Conservation (phyloP, 2,113 vertebrate species). For the Forbesichthys papilliferus region DNA sequence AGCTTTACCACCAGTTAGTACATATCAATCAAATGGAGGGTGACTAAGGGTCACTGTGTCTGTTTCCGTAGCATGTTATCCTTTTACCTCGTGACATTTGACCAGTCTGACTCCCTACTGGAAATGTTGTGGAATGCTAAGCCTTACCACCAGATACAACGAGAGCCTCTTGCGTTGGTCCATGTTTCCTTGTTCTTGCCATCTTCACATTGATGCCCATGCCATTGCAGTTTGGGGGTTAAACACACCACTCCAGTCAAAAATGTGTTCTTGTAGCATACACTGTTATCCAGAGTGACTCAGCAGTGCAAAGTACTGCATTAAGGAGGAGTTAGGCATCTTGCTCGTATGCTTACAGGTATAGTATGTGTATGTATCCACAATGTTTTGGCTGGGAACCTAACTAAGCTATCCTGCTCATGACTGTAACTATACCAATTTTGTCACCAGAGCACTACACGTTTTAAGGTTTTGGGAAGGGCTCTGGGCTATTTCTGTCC, state of each 20-base stretch:
- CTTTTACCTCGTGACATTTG: constrained; percentile 74
- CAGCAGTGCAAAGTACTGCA: not conserved
- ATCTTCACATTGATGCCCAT: not conserved
- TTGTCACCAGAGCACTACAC: constrained; percentile 5
- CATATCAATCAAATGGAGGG: constrained; percentile 36
- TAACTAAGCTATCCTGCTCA: too few relatives aligned
- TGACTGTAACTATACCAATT: too few relatives aligned
- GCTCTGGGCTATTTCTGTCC: constrained; percentile 69
- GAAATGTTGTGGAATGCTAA: constrained; percentile 79
- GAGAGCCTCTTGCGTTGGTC: constrained; percentile 54
- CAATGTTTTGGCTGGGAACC: too few relatives aligned
- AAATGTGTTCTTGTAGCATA: too few relatives aligned
- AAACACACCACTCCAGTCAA: too few relatives aligned
- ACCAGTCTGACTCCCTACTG: constrained; percentile 47
- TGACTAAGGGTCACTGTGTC: constrained; percentile 50
- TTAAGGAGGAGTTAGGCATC: too few relatives aligned
- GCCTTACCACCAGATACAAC: constrained; percentile 68
- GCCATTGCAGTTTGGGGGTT: not conserved
- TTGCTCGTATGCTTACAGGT: too few relatives aligned
- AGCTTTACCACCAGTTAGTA: constrained; percentile 31
- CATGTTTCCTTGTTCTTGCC: not conserved
- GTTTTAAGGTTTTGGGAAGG: constrained; percentile 36
- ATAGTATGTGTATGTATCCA: too few relatives aligned
- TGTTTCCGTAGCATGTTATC: constrained; percentile 59
- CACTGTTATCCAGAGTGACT: not conserved